Percentiles rank a stretch among this genome's conserved stretches.
These are phyloP conservation scores for Polypterus senegalus DNA, from an alignment of 2,113 vertebrate genomes.

Conservation along the genomic window DNA sequence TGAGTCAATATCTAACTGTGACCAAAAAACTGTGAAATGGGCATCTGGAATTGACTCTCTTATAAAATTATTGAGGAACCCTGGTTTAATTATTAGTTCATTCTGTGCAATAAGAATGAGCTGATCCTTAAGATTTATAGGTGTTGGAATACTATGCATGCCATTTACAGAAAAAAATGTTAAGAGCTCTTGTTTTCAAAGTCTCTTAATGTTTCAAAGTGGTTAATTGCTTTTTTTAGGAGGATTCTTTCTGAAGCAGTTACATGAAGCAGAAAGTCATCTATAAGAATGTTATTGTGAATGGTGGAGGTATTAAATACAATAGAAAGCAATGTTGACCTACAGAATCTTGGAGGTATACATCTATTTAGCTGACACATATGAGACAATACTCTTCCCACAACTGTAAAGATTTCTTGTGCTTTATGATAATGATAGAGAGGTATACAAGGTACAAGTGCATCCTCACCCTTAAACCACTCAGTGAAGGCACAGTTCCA, in stretches of 20 bases:
- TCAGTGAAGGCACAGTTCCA: not conserved
- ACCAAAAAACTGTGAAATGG: not conserved
- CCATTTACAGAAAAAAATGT: conserved; percentile 3
- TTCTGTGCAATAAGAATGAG: too few species aligned
- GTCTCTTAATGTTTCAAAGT: not conserved
- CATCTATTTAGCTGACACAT: conserved; percentile 3
- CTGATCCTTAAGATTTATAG: not conserved
- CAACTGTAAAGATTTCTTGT: conserved; percentile 1
- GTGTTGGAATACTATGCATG: not conserved
- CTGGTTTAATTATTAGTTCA: too few species aligned
- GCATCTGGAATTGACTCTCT: not conserved
- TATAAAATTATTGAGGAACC: too few species aligned
- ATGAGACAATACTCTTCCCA: conserved; percentile 1
- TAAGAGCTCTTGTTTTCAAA: not conserved
- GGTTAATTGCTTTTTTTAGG: not conserved
- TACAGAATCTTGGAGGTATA: not conserved
- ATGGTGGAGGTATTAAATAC: not conserved
- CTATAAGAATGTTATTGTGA: not conserved
- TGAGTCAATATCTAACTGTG: conserved; percentile 2
- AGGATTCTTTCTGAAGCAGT: not conserved
- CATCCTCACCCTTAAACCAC: not conserved
- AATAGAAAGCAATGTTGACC: not conserved
- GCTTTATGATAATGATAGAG: not conserved
- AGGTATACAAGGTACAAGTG: not conserved
- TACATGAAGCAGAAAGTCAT: conserved; percentile 2